Base-by-base conservation (phyloP, 1,140 invertebrate species). In the Ditylenchus dipsaci region DNA sequence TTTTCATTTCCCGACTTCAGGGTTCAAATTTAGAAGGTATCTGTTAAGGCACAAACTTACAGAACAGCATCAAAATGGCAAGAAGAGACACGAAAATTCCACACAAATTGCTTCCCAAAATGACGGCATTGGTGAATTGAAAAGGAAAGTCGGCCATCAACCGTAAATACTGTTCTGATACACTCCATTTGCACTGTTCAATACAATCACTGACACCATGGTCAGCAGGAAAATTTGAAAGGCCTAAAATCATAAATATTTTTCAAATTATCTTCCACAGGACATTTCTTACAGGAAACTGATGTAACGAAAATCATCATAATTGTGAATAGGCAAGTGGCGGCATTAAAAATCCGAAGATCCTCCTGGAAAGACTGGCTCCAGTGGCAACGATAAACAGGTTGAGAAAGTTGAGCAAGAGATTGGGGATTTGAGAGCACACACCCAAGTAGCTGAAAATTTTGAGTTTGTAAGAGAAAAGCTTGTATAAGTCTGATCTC, bases 81-180 rank as follows among this genome's bases (percentile, higher is more conserved):
- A 95, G 89, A 9, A 94, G 75, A 13, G 92, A 88, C 57, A 91
- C 90, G 73, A 97, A 89, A 0, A 91, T 91, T 33, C 95, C 95
- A 84, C 93, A 93, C 43, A 95, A 88, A 85, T 98, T 98, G 88
- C 90, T 90, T 57, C 95, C 95, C 33, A 97, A 86, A n/a, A 98
- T 88, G 56, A 97, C 90, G 49, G 93, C 93, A 74, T 93, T 94
- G 0, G 91, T 95, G 84, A 96, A 97, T 80, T 90, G 90, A 63
- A 88, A 87, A 0, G 95, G 95, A 58, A 99, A 86, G 75, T 91
- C 90, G 0, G 93, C 93, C 26, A 91, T 93, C 84, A 96, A 88
- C 7, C 95, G 86, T 90, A 99, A 7, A 97, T 90, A 0, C 93
- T 94, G 86, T 97, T 98, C 84, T 98, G 95, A 85, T 97, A 98